Base-by-base conservation (phyloP, 2,797 vertebrate genomes). In the Florisuga fusca region DNA sequence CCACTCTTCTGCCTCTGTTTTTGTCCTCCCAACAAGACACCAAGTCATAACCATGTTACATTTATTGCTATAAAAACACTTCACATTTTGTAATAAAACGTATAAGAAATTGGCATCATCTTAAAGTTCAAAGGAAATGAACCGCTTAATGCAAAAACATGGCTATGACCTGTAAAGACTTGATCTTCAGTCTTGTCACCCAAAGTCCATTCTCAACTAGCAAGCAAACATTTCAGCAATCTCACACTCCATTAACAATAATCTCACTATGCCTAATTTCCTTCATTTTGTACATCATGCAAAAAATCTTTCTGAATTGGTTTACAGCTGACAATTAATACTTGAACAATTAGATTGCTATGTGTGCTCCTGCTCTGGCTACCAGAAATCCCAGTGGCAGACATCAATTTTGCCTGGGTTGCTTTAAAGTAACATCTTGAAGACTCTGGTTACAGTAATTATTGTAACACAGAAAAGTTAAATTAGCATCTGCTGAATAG, bases 61-160 rank as follows among this genome's bases (percentile, higher is more conserved):
- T 72, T 96, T 94, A 91, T 91, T 92, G 59, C 15, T 84, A 21
- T 34, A 69, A 86, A 93, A 92, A 57, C 31, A 25, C 10, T 84
- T 89, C 48, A 84, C 31, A 86, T 73, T 93, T 71, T 81, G 26
- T 54, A 55, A 38, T 54, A 76, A 68, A 78, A 46, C 54, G 16
- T 18, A 22, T 57, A 73, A 63, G 26, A 43, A 94, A 86, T 18
- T 34, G 43, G 7, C 36, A 55, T 23, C 9, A 23, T 73, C 27
- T 79, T 75, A 50, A 71, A 83, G 34, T 54, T 79, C 66, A 73
- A 45, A 83, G 53, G 72, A 94, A 94, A 93, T 10, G 22, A 62
- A 57, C 15, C 26, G 59, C 74, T 91, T 61, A 48, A 79, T 75
- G 29, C 53, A 34, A 88, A 85, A 84, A 58, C 48, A 69, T 4